Conservation (phyloP, 2,797 vertebrate species). For the Allobates femoralis region DNA sequence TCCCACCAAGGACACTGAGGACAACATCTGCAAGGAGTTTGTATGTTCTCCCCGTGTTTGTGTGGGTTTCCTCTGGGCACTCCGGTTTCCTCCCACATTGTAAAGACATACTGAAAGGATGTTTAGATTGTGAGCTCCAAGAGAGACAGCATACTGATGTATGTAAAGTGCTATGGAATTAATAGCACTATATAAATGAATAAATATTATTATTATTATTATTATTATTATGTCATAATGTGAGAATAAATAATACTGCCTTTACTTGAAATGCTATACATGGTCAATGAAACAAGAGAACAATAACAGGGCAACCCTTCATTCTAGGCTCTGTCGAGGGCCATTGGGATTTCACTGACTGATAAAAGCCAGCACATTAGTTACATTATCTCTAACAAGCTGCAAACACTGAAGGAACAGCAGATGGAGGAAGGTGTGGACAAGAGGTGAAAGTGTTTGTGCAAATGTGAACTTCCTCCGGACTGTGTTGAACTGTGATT, state of each 20-base stretch:
- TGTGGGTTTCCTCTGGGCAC: no score
- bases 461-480: conserved; percentile 49
- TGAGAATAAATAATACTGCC: neutral
- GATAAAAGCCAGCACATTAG: conserved; percentile 27
- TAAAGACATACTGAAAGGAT: no score
- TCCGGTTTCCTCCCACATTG: no score
- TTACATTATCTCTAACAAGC: conserved; percentile 44
- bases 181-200: no score
- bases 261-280: neutral
- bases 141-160: no score
- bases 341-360: neutral
- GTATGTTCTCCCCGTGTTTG: no score
- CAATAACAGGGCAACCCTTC: neutral
- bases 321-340: neutral
- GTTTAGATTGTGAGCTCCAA: no score
- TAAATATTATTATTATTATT: no score
- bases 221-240: neutral
- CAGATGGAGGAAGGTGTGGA: conserved; percentile 58
- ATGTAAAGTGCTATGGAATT: no score
- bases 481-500: conserved; percentile 49
- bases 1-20: no score
- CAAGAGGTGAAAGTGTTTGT: conserved; percentile 52
- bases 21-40: no score
- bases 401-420: conserved; percentile 32
- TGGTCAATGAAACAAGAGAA: neutral